Conservation (phyloP, 2,113 vertebrate genomes). For the Phoxinus phoxinus region DNA sequence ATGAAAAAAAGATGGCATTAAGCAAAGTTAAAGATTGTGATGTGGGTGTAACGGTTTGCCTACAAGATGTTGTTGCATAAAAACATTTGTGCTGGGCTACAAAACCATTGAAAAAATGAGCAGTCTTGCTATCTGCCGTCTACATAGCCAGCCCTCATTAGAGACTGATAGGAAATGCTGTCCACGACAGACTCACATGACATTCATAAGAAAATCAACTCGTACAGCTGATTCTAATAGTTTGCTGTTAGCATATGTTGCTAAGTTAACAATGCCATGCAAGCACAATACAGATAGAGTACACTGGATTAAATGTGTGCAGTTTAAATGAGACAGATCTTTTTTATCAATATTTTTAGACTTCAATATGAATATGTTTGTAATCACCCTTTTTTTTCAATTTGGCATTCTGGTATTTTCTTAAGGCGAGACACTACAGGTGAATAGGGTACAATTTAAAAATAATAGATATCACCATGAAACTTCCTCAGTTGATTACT, state of each 20-base stretch:
- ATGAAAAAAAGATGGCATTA: not conserved
- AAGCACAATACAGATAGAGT: not conserved
- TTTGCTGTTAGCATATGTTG: not conserved
- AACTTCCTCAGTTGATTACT: no score
- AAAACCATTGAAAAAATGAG: not conserved
- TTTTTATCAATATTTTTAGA: no score
- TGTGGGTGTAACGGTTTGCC: not conserved
- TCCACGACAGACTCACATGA: not conserved
- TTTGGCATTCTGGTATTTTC: no score
- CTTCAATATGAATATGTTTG: no score
- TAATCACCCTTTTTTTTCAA: no score
- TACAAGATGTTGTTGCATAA: constrained; percentile 5
- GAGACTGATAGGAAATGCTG: not conserved
- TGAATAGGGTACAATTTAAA: no score
- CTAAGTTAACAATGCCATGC: not conserved
- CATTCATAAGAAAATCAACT: not conserved
- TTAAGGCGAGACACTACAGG: no score
- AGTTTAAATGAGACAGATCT: no score
- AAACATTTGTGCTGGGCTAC: not conserved
- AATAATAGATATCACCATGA: no score
- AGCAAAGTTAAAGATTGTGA: not conserved
- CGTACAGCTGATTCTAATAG: not conserved
- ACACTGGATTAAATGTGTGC: no score
- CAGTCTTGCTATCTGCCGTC: not conserved
- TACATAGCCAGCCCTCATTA: not conserved